phyloP scores from a whole-genome alignment of 2,113 vertebrate genomes.

The Tychaedon coryphoeus region DNA sequence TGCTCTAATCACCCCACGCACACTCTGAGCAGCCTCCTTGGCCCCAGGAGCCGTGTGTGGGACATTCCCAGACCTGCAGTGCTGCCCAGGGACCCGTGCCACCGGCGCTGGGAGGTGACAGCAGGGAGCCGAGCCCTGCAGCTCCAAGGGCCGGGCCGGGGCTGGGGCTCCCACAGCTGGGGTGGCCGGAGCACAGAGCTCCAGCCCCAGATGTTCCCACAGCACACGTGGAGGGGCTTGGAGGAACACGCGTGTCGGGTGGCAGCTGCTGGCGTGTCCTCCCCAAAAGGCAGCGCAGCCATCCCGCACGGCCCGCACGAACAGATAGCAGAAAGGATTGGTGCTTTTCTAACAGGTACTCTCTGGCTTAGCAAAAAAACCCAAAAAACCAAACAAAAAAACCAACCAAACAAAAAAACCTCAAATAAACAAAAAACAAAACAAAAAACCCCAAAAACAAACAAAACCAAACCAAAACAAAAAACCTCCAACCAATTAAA shows the following conservation, averaged over 20 bases:
- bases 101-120: rapidly evolving
- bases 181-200: background rate
- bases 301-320: rapidly evolving
- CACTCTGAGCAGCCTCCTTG: background rate
- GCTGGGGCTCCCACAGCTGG: background rate
- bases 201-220: background rate
- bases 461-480: background rate
- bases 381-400: rapidly evolving
- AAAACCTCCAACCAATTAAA: too few relatives aligned
- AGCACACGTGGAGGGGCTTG: rapidly evolving
- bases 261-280: background rate
- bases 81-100: rapidly evolving
- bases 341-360: background rate
- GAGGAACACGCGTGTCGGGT: rapidly evolving
- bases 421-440: too few relatives aligned
- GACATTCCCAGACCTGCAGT: background rate
- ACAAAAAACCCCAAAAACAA: too few relatives aligned
- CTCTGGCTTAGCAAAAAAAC: rapidly evolving
- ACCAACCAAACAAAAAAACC: too few relatives aligned
- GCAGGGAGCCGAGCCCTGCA: rapidly evolving
- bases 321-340: background rate
- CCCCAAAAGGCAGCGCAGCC: background rate
- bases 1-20: rapidly evolving
- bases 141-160: rapidly evolving
- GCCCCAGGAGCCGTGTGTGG: rapidly evolving